Base-by-base conservation (phyloP, 2,113 vertebrate genomes). In the Sorex araneus region DNA sequence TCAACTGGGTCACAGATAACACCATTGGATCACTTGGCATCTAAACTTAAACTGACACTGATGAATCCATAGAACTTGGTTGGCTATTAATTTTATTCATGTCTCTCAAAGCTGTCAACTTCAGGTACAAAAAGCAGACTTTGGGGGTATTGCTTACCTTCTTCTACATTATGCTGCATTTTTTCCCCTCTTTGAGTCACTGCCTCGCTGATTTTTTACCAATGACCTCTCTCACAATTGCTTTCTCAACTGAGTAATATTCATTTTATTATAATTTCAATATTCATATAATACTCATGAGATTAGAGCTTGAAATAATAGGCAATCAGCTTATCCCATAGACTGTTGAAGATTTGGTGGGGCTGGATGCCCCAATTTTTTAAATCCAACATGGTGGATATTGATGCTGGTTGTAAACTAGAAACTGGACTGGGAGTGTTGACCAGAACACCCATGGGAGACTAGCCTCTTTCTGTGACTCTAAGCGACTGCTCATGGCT, bases 221-320 rank as follows among this genome's bases (percentile, higher is more conserved):
- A 50, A n/a, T 90, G 80, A 96, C 63, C 63, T 95, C 78, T 87
- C 69, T 77, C 34, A 81, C n/a, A 87, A 71, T 40, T 40, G 40
- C 40, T 40, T 40, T 16, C 54, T 64, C 1, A 36, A 54, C 4
- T 57, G 13, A 28, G 11, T 12, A 70, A 23, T 77, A 89, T 32
- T 86, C 19, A 21, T 34, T n/a, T 91, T n/a, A n/a, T n/a, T n/a
- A n/a, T n/a, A n/a, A n/a, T n/a, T n/a, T n/a, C n/a, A n/a, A n/a
- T n/a, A n/a, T 34, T 21, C 54, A 57, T 57, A 11, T 57, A 11
- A 18, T 27, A 15, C 13, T 90, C 2, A 10, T 6, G 7, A 10
- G 23, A 63, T 23, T 84, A 30, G 34, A 89, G 12, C 19, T 74
- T 89, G 80, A 79, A 12, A 47, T 34, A 50, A 54, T n/a, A 73